Evolutionary conservation across 2,797 vertebrate species (phyloP), one percentile per base, ranked within the genome.

Genomic region (Alcedo atthis): DNA sequence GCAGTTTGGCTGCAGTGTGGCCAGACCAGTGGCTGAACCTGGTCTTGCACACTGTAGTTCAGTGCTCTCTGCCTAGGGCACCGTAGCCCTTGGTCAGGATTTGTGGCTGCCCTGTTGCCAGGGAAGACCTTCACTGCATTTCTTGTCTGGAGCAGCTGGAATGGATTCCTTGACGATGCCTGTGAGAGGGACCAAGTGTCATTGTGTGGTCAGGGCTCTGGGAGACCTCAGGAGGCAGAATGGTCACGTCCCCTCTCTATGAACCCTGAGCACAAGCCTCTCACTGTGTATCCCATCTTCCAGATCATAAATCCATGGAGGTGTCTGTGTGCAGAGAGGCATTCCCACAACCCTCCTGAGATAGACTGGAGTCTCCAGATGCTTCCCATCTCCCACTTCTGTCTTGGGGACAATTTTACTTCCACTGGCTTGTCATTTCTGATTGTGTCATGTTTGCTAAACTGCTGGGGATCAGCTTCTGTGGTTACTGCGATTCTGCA

Each of bases 171-270:
- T 57, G 51, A 21, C 0, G 10, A 7, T 37, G 48, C 54, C 28
- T 25, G 21, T 18, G 71, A 40, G 59, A 51, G 22, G 32, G 35
- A 71, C 24, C 57, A 33, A 21, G 61, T 6, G 25, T 30, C 37
- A 12, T 59, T 33, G 26, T 0, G 4, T 49, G 12, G 16, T 48
- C 21, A 15, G 46, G 35, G 55, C 30, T 14, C 18, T 2, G 3
- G 25, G 28, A 74, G 16, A 17, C 33, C 25, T 43, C 33, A 15
- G 54, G 48, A 43, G n/a, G 48, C 48, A 54, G 93, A 53, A 21
- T 0, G 8, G 43, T 40, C 21, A 48, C 0, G 0, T 69, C 14
- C 51, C 51, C 66, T 32, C 20, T 12, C n/a, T 33, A 10, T 12
- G 22, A 68, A 24, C n/a, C 37, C 49, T 20, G 11, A n/a, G 25